Evolutionary conservation across 2,113 vertebrate genomes (phyloP), one percentile per base, ranked within the genome.

Genomic region (Psittacus erithacus): DNA sequence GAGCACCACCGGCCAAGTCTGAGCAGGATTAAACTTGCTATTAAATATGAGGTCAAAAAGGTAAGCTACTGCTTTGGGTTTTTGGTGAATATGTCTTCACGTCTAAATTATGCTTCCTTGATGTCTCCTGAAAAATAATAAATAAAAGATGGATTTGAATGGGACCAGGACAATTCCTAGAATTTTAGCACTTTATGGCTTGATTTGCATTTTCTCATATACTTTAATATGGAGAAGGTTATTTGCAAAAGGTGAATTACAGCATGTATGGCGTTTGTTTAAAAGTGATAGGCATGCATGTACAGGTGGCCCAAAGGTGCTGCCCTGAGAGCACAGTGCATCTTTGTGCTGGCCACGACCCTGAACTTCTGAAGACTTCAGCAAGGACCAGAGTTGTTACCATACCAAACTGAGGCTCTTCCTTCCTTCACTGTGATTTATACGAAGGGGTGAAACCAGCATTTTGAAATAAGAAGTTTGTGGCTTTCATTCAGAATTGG

Each of bases 21-120:
- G 92, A 99, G 98, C 97, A 98, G 99, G 27, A 98, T 99, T 95
- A 99, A 99, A 97, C 98, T 99, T 62, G 98, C 99, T 91, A 99
- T 99, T 97, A 99, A 99, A 96, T 99, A 99, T 0, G 99, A 99
- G 96, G 99, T 99, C 88, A 99, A 99, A 93, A 99, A 99, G 99
- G 99, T 99, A 97, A 98, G 97, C 7, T 27, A 6, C 15, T 43
- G 62, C 59, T 55, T 64, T 59, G 17, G 22, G 9, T 74, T 6
- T 12, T 39, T 41, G 52, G 11, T 17, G 7, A 44, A 44, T 31
- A 3, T 1, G 1, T 31, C 10, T 33, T 67, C 13, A 46, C 18
- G 22, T 69, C 31, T 46, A 13, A 64, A 23, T 67, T 20, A 3
- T 29, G 19, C 2, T 64, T 25, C 29, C 5, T 65, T 59, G 57